phyloP scores from a whole-genome alignment of 2,113 vertebrate species.

The Galbula dea region DNA sequence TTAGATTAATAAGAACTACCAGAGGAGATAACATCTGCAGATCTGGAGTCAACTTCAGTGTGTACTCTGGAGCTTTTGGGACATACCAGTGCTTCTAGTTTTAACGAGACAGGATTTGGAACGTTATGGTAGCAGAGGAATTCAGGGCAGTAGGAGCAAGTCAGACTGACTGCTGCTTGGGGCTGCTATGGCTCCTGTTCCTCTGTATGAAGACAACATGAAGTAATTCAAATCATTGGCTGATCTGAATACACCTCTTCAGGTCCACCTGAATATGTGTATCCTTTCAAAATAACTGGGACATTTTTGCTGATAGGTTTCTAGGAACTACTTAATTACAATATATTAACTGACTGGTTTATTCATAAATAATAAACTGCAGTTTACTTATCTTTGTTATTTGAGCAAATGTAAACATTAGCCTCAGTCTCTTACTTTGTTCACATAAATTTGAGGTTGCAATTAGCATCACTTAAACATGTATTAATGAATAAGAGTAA shows the following conservation, averaged over 20 bases:
- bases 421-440: neutral
- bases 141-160: neutral
- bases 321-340: neutral
- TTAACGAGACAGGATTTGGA: neutral
- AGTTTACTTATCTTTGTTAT: neutral
- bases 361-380: neutral
- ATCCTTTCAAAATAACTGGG: neutral
- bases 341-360: neutral
- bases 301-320: neutral
- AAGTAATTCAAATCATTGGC: neutral
- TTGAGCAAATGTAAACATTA: neutral
- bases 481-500: neutral
- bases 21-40: neutral
- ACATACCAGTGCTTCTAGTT: neutral
- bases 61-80: neutral
- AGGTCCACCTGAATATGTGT: neutral
- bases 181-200: neutral
- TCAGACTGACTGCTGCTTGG: neutral
- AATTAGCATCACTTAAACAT: neutral
- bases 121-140: neutral
- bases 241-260: neutral
- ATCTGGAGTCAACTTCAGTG: neutral
- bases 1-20: neutral
- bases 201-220: accelerated
- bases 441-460: neutral